Evolutionary conservation across 23 tunicate genomes (phyloP).

Genomic region (Trididemnum clinides): DNA sequence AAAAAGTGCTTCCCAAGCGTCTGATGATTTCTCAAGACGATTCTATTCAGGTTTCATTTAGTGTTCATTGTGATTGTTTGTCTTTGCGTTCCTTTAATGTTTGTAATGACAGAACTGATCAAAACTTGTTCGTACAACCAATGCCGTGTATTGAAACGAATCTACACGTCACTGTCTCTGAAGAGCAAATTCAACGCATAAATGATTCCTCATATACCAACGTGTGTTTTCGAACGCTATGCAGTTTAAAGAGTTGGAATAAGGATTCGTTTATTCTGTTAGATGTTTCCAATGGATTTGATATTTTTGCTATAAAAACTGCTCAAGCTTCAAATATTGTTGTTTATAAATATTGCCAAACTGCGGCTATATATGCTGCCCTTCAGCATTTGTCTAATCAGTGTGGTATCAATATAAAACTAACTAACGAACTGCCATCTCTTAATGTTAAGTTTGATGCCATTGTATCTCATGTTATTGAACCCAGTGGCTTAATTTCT

Average conservation of each 20-base stretch:
- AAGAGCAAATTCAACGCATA: slow-evolving; percentile 37
- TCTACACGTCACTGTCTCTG: slow-evolving; percentile 34
- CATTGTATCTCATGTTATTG: slow-evolving; percentile 49
- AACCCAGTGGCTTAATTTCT: slow-evolving; percentile 59
- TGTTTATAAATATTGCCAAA: slow-evolving; percentile 52
- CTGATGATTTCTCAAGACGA: not conserved
- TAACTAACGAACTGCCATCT: not conserved
- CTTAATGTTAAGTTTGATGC: slow-evolving; percentile 15
- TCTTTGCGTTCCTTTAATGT: not conserved
- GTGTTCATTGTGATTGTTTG: slow-evolving; percentile 31
- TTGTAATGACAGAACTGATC: not conserved
- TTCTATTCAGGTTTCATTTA: slow-evolving; percentile 19
- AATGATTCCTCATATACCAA: slow-evolving; percentile 40
- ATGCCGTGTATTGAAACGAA: not conserved
- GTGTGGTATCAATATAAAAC: not conserved
- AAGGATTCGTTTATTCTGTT: not conserved
- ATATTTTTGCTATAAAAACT: slow-evolving; percentile 17
- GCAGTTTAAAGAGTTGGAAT: not conserved
- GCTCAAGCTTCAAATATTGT: not conserved
- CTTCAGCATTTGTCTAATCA: not conserved
- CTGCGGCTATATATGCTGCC: not conserved
- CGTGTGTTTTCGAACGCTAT: slow-evolving; percentile 23
- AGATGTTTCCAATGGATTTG: slow-evolving; percentile 59
- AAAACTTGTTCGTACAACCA: not conserved
- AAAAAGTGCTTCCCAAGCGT: too few species aligned